Base-by-base conservation (phyloP, 2,113 vertebrate genomes). In the Epinephelus cyanopodus region DNA sequence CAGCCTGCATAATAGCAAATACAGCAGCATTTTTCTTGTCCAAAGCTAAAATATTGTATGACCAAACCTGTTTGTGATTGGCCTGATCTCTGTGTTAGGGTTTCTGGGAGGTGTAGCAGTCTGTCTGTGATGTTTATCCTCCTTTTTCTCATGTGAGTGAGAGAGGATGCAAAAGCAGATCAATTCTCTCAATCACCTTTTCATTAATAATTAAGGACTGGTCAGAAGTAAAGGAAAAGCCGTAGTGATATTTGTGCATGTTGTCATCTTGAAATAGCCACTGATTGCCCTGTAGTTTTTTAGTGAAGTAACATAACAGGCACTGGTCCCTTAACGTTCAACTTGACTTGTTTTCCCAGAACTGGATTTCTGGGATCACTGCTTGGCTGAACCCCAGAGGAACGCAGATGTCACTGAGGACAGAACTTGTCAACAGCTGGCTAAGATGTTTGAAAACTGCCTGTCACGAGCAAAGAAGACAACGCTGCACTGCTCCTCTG, bases 381-480 rank as follows among this genome's bases (percentile, higher is more conserved):
- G 94, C 77, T 84, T 94, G 83, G 90, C 93, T 1, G 96, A 95
- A 64, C 94, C 95, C 14, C 95, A 94, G 82, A 85, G 95, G 71
- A 93, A 80, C 0, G 90, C 94, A 45, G 95, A 93, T 15, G 87
- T 94, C 23, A 84, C 91, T 5, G 95, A 96, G 81, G 96, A 97
- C 78, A 79, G 92, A 15, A 93, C 94, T 0, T 97, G 96, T 87
- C 95, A 95, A 60, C 93, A 93, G 88, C 90, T 97, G 90, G 95
- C 92, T 61, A 95, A 92, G 82, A 94, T 96, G 94, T 94, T 97
- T 37, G 97, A 97, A 79, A 95, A 89, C 87, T 97, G 95, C 86
- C 93, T 97, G 70, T 96, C 96, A 0, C 94, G 92, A 18, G 96
- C 97, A n/a, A 97, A 97, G 87, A 95, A 95, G 83, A 95, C 95